Base-by-base conservation (phyloP, 2,888 invertebrate genomes). In the Aplocera efformata region DNA sequence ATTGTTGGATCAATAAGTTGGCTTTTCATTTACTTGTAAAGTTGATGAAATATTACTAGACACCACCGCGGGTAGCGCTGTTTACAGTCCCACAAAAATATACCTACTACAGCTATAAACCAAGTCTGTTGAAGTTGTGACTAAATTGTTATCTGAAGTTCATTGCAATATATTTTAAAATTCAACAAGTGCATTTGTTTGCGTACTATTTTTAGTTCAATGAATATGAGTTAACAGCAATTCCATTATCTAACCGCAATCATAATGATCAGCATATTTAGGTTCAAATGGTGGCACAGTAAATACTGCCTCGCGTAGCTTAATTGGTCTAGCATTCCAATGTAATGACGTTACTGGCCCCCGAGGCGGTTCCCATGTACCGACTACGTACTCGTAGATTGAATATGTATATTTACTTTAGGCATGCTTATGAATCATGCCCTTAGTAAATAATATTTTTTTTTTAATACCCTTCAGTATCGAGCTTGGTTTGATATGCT, bases 281-380 rank as follows among this genome's bases (percentile, higher is more conserved):
- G 32, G 31, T 46, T 40, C 29, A 33, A 31, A 41, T 33, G 32
- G 36, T 32, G 31, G 25, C 22, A 24, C 8, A 32, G 17, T 34
- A 38, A 37, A 41, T 42, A 41, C 39, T 6, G 8, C 13, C 17
- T 34, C 21, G 27, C 35, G 37, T 36, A 42, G 40, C 32, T 34
- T 75, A 77, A 79, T 73, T 72, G 70, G 64, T 67, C 54, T 58
- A 58, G 58, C 76, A 79, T 80, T 75, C 79, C 75, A 42, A 42
- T 32, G 55, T 65, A 65, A 70, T 74, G 73, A 74, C 60, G 71
- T 63, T 67, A 68, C 53, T 37, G 45, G 48, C 43, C 46, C 46
- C 34, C 37, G 33, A 32, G 47, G 59, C 52, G 37, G 60, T 61
- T 65, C 60, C 51, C 60, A 56, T 56, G 50, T 58, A 54, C 47